phyloP scores from a whole-genome alignment of 2,797 vertebrate genomes.

The Crocodylus rhombifer region DNA sequence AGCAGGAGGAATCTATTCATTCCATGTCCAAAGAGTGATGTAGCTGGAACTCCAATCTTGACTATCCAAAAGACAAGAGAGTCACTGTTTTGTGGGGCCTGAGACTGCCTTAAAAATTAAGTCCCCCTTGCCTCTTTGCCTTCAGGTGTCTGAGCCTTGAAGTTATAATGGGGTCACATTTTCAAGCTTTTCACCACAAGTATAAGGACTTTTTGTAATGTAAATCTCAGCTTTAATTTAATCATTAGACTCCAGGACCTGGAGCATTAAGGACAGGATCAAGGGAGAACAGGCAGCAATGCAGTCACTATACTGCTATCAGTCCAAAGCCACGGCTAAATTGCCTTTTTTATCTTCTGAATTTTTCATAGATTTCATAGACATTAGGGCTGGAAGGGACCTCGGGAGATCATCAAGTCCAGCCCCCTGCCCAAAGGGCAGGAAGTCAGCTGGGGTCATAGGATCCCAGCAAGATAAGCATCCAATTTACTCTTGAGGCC shows the following conservation, averaged over 20 bases:
- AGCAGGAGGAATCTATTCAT: neutral
- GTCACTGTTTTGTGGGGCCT: neutral
- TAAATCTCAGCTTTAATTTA: neutral
- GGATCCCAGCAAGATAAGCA: too few relatives aligned
- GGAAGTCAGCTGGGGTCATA: too few relatives aligned
- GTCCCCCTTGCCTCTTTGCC: neutral
- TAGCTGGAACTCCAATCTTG: neutral
- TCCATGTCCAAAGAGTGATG: neutral
- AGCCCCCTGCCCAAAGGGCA: too few relatives aligned
- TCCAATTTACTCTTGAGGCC: too few relatives aligned
- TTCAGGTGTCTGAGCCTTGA: neutral
- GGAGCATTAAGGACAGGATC: neutral
- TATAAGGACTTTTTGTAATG: neutral
- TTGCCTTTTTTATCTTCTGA: neutral
- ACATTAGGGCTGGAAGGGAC: too few relatives aligned
- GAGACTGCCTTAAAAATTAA: neutral
- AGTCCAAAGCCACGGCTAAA: neutral
- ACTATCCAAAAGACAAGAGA: neutral
- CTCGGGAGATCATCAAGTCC: too few relatives aligned
- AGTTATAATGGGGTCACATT: neutral
- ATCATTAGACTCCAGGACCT: neutral
- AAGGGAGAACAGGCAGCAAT: neutral
- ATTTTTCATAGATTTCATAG: neutral
- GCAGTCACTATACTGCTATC: neutral
- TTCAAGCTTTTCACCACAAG: neutral